phyloP scores from a whole-genome alignment of 2,113 vertebrate species.

The Syngnathus scovelli region DNA sequence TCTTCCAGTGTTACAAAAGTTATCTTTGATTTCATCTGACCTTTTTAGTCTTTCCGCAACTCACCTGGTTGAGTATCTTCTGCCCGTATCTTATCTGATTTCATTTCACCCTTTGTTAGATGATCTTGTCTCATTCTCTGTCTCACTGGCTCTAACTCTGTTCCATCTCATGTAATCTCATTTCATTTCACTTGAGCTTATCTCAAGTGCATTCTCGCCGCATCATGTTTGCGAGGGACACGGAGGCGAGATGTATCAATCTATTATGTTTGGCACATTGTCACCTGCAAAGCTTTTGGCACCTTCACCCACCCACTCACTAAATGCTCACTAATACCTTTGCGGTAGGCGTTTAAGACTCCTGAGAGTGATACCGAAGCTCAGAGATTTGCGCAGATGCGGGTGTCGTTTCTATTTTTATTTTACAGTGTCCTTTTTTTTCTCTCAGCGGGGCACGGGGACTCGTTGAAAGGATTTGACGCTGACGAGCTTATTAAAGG shows the following conservation, averaged over 20 bases:
- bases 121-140: background rate
- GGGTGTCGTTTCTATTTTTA: background rate
- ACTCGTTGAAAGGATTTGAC: slow-evolving; percentile 7
- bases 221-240: background rate
- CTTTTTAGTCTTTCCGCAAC: background rate
- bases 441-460: background rate
- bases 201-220: background rate
- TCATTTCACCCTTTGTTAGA: background rate
- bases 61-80: background rate
- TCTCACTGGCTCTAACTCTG: background rate
- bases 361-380: background rate
- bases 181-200: background rate
- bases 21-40: background rate
- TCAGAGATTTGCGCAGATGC: background rate
- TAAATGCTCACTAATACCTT: background rate
- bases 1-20: too few relatives aligned
- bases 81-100: background rate
- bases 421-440: background rate
- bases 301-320: background rate
- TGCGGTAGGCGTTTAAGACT: background rate
- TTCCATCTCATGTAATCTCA: background rate
- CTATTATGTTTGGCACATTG: background rate
- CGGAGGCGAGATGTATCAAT: background rate
- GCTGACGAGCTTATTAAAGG: background rate
- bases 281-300: background rate